Evolutionary conservation across 2,113 vertebrate genomes (phyloP).

Genomic region (Anser brachyrhynchus): DNA sequence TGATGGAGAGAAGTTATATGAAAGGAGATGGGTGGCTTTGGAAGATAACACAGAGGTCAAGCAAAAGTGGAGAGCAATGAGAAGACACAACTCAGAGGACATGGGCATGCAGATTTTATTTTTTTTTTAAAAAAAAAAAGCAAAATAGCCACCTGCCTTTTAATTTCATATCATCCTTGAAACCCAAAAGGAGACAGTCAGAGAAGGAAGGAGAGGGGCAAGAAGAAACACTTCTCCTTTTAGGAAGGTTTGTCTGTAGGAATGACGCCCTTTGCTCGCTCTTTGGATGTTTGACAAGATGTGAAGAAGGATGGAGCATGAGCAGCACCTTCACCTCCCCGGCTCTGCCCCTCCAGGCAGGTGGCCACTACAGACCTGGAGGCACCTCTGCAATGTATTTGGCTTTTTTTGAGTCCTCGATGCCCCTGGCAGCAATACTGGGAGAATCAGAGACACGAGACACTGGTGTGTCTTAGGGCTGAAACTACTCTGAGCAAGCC

Average conservation of each 20-base stretch:
- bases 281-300: conserved; percentile 62
- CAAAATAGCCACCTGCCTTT: conserved; percentile 3
- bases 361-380: neutral
- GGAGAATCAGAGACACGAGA: neutral
- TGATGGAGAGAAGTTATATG: neutral
- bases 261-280: conserved; percentile 37
- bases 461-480: neutral
- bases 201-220: neutral
- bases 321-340: neutral
- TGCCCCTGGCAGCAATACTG: neutral
- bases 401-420: neutral
- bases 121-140: neutral
- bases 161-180: conserved; percentile 24
- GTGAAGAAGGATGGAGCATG: conserved; percentile 31
- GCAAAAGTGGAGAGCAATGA: neutral
- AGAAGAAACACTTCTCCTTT: conserved; percentile 12
- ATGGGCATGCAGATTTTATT: conserved; percentile 49
- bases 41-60: neutral
- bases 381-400: neutral
- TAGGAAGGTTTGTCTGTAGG: conserved; percentile 24
- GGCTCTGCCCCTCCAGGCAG: neutral
- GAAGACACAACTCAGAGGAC: neutral
- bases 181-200: conserved; percentile 23
- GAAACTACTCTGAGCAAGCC: neutral
- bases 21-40: neutral